Evolutionary conservation across 2,888 invertebrate genomes (phyloP).

Genomic region (Drosophila yooni): DNA sequence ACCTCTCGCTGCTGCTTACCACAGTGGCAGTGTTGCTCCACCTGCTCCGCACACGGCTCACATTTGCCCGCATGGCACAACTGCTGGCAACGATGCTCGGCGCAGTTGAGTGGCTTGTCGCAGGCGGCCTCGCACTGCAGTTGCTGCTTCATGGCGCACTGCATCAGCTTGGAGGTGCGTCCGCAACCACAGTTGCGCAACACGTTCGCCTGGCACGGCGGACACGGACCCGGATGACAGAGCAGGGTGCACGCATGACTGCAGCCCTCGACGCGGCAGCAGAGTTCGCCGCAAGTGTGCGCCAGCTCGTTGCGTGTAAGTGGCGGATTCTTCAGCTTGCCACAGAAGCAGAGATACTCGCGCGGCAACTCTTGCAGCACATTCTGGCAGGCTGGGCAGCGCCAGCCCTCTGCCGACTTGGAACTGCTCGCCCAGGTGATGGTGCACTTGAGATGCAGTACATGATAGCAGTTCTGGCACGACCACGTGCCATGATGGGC

Average conservation of each 20-base stretch:
- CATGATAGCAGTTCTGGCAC: conserved; percentile 95
- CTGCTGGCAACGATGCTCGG: conserved; percentile 89
- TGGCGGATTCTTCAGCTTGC: conserved; percentile 90
- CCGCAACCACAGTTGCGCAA: conserved; percentile 92
- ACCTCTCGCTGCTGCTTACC: conserved; percentile 88
- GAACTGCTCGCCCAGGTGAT: conserved; percentile 96
- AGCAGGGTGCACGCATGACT: conserved; percentile 91
- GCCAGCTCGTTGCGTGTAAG: conserved; percentile 92
- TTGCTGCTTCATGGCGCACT: conserved; percentile 90
- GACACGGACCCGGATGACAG: conserved; percentile 98
- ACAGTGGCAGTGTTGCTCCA: conserved; percentile 91
- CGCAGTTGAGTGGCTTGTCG: conserved; percentile 91
- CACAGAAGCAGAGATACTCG: conserved; percentile 96
- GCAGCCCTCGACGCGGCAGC: conserved; percentile 87
- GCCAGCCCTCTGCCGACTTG: conserved; percentile 93
- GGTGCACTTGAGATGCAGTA: conserved; percentile 95
- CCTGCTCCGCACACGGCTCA: conserved; percentile 88
- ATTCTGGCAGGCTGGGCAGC: conserved; percentile 98
- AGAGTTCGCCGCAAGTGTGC: conserved; percentile 96
- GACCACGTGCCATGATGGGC: conserved; percentile 94
- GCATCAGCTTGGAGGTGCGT: conserved; percentile 88
- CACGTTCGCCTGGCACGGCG: conserved; percentile 92
- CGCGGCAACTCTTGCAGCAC: conserved; percentile 90
- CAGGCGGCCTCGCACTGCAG: conserved; percentile 92
- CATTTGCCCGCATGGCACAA: conserved; percentile 94